A percentile compares a stretch with the other conserved stretches of the same genome.
phyloP scores from a whole-genome alignment of 2,797 vertebrate species.

The Nyctibius grandis region DNA sequence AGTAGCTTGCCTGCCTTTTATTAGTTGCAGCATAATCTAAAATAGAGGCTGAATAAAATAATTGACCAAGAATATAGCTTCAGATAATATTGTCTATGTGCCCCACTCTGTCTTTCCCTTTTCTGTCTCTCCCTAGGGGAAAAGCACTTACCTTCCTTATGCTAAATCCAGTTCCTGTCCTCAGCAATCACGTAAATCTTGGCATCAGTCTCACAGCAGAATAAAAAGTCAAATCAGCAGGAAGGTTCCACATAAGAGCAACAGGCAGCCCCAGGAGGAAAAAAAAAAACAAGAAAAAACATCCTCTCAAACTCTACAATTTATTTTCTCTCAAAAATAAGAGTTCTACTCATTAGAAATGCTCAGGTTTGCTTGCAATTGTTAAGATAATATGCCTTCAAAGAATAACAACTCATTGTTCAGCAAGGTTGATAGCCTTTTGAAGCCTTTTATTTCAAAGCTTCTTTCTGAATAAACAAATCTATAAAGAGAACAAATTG shows the following conservation, averaged over 20 bases:
- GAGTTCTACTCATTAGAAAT: conserved; percentile 60
- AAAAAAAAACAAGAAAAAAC: not conserved
- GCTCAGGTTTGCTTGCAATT: conserved; percentile 57
- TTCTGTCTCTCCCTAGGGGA: conserved; percentile 65
- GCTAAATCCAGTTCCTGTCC: conserved; percentile 66
- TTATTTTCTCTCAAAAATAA: conserved; percentile 67
- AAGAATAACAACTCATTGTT: conserved; percentile 52
- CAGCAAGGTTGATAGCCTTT: conserved; percentile 39
- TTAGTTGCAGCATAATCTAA: conserved; percentile 60
- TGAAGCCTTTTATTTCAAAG: conserved; percentile 48
- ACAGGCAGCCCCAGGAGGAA: conserved; percentile 46
- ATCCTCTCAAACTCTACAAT: conserved; percentile 45
- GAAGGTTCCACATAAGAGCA: conserved; percentile 61
- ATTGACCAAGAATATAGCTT: conserved; percentile 59
- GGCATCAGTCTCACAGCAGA: conserved; percentile 39
- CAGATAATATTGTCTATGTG: conserved; percentile 55
- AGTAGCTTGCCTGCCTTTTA: conserved; percentile 47
- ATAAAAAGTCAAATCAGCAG: conserved; percentile 65
- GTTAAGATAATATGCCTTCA: conserved; percentile 58
- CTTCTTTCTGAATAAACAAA: conserved; percentile 56
- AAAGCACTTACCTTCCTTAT: conserved; percentile 66
- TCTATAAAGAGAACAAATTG: conserved; percentile 7
- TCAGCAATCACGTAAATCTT: conserved; percentile 68
- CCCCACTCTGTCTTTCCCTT: conserved; percentile 47
- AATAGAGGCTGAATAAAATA: conserved; percentile 68